phyloP scores from a whole-genome alignment of 1,140 invertebrate genomes.

The Andrena cerasifolii region DNA sequence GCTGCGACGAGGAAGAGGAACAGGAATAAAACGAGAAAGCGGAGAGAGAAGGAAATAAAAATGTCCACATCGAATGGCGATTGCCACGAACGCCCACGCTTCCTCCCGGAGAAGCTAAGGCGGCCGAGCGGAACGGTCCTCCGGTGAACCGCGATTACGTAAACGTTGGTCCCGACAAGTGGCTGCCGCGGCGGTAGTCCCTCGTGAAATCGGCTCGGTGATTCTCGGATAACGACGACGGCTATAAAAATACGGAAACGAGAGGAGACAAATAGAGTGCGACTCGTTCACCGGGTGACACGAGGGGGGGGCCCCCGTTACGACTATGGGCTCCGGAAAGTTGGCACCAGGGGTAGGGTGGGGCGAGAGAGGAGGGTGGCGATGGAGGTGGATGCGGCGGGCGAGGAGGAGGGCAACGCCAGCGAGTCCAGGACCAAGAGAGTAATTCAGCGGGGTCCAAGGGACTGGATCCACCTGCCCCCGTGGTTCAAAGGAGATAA shows the following conservation, averaged over 20 bases:
- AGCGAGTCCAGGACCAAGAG: constrained; percentile 30
- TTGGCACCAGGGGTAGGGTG: background rate
- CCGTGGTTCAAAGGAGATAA: constrained; percentile 76
- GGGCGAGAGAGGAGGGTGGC: background rate
- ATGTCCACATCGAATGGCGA: background rate
- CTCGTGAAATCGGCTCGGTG: constrained; percentile 32
- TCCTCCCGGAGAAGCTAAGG: background rate
- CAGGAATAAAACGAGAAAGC: background rate
- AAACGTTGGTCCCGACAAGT: constrained; percentile 20
- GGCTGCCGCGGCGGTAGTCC: background rate
- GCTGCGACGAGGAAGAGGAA: background rate
- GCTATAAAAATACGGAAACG: constrained; percentile 65
- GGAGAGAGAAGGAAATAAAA: background rate
- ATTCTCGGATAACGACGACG: constrained; percentile 24
- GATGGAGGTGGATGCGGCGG: no score
- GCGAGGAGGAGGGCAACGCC: no score
- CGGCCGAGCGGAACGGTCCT: background rate
- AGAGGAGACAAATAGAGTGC: constrained; percentile 45
- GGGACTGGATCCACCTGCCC: constrained; percentile 76
- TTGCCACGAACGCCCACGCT: background rate
- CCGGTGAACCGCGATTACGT: constrained; percentile 29
- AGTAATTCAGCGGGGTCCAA: constrained; percentile 59
- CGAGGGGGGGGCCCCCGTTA: no score
- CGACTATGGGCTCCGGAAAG: no score
- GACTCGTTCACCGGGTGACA: background rate